Evolutionary conservation across 2,113 vertebrate species (phyloP), one percentile per base, ranked within the genome.

Genomic region (Axis porcinus): DNA sequence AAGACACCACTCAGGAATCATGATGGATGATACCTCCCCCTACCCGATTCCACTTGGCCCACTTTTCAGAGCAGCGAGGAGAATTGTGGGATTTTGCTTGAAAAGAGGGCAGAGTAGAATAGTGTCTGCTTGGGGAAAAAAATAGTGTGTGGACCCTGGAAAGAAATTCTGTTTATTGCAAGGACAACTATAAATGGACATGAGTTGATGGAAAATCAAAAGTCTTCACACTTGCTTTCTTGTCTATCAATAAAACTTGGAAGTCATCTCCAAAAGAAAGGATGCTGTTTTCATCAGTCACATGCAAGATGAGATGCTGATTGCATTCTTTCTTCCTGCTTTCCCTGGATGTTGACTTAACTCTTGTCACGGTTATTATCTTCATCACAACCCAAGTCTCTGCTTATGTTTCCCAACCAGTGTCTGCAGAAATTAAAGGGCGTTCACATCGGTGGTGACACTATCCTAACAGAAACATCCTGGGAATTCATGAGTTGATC

Each of bases 31-130:
- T 36, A 62, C 74, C 93, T 95, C 67, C 43, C 85, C 11, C 23
- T 74, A 40, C 60, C 23, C 92, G 83, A 95, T 16, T 91, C 92
- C 28, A 0, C 95, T 92, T 98, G 98, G 94, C 91, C 97, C 97
- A 97, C 50, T 98, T 97, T 97, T 89, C 83, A 93, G 97, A 90
- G 97, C 28, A 97, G 83, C 84, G 50, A 89, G 91, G 92, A 95
- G 95, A 97, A 97, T 90, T 95, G 98, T 97, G 98, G 96, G 96
- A 96, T 98, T 98, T 98, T 98, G 86, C 94, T 97, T 91, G 94
- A 92, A 96, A 98, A 96, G 54, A 93, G 98, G 95, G 96, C 94
- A 97, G 94, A 43, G 12, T 74, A 74, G 94, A 95, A 97, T 74
- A 89, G 93, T n/a, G 60, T 97, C 87, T 98, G 94, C n/a, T 16